Base-by-base conservation (phyloP, 2,888 invertebrate species). In the Hirtodrosophila confusa region DNA sequence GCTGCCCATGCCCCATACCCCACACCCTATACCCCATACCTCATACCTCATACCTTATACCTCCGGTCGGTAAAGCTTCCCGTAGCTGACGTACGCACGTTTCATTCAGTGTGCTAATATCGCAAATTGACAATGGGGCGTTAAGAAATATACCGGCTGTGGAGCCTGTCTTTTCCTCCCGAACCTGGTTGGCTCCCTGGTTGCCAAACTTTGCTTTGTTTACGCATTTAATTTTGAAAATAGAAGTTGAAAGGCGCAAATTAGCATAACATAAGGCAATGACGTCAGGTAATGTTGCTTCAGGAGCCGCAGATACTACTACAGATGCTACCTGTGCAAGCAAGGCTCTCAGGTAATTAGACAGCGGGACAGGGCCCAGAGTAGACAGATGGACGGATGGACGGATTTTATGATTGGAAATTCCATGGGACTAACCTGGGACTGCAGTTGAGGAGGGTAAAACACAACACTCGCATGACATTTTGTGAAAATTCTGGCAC, bases 41-140 rank as follows among this genome's bases (percentile, higher is more conserved):
- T 27, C 47, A 37, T 3, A n/a, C 4, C 17, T 10, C 8, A 58
- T 17, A 17, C 17, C 17, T 2, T 2, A 17, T 17, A 17, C 17
- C 17, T 17, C 17, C 17, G 17, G 17, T 17, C 17, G 17, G 17
- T 1, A 60, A 57, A 77, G 73, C 69, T 65, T 57, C 41, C 27
- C 75, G 45, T 45, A 57, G 48, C 48, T 60, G 64, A 65, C 69
- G 55, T 68, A 69, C 64, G 68, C 69, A 66, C 63, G 63, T 64
- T 78, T 17, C 49, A 70, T 70, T 76, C 60, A 53, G 55, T 57
- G 69, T 87, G 88, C 75, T 78, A 87, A 82, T 80, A 87, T 85
- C 66, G 60, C 82, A 85, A 80, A 80, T 80, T 87, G 86, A 82
- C 86, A 80, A 80, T 85, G 44, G 63, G 63, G 50, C 86, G 78